Evolutionary conservation across 92 coral and sea anemone genomes (phyloP).

Genomic region (Heteractis magnifica): DNA sequence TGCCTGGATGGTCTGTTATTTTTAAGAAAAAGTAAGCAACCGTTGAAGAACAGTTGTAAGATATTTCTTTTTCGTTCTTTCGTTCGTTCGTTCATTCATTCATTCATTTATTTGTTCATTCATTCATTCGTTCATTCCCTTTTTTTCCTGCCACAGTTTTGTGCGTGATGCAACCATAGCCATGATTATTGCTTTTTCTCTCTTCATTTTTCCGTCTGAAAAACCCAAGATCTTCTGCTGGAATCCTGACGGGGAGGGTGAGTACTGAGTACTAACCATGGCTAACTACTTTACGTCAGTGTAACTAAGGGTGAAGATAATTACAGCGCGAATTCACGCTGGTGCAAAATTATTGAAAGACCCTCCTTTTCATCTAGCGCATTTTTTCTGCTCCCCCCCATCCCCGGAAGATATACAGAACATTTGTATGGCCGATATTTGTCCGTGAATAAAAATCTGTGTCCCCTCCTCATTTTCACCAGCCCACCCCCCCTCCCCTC

Average conservation of each 20-base stretch:
- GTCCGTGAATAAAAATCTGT: too few species aligned
- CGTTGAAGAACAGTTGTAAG: neutral
- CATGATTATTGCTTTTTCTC: constrained; percentile 80
- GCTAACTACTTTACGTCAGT: too few species aligned
- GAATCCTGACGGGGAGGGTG: constrained; percentile 72
- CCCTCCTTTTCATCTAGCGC: too few species aligned
- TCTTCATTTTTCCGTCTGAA: constrained; percentile 86
- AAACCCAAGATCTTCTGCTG: constrained; percentile 74
- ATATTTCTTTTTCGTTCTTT: neutral
- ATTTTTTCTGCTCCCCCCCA: too few species aligned
- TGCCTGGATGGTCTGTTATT: constrained; percentile 79
- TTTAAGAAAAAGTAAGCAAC: constrained; percentile 72
- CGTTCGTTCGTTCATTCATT: neutral
- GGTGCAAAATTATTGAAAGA: too few species aligned
- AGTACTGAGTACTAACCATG: constrained; percentile 26
- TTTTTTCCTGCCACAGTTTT: constrained; percentile 26
- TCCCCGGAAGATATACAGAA: too few species aligned
- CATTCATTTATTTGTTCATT: neutral
- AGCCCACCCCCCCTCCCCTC: too few species aligned
- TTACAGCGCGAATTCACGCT: too few species aligned
- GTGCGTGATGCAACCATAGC: constrained; percentile 88
- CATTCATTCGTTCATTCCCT: neutral
- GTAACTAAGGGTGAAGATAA: too few species aligned
- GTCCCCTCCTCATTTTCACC: neutral
- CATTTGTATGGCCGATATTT: too few species aligned